A percentile compares a stretch with the other conserved stretches of the same genome.
phyloP scores from a whole-genome alignment of 2,113 vertebrate genomes.

The Phrynosoma platyrhinos region DNA sequence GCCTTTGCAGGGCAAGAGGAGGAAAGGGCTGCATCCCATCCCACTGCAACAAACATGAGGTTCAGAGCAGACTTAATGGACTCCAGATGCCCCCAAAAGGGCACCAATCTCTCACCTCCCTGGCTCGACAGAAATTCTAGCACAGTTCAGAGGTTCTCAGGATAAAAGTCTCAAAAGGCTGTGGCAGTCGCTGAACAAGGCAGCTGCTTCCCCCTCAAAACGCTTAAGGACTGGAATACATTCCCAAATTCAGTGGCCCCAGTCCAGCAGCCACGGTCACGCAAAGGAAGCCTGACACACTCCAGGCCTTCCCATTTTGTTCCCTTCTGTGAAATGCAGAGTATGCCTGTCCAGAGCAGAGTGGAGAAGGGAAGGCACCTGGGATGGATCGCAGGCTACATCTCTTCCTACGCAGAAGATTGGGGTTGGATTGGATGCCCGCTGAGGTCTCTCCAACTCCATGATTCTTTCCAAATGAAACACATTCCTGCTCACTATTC shows the following conservation, averaged over 20 bases:
- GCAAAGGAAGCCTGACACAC: not conserved
- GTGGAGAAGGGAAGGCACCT: not conserved
- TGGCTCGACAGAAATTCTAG: conserved; percentile 1
- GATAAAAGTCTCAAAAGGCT: fast-evolving
- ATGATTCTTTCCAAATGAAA: not conserved
- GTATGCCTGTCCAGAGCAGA: not conserved
- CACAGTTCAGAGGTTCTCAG: not conserved
- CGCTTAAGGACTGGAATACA: not conserved
- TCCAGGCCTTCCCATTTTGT: not conserved
- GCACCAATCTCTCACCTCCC: not conserved
- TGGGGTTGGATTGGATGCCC: no score
- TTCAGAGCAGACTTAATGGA: not conserved
- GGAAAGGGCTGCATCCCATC: not conserved
- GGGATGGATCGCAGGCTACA: not conserved
- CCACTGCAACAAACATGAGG: not conserved
- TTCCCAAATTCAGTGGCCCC: not conserved
- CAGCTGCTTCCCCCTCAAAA: conserved; percentile 5
- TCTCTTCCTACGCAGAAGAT: no score
- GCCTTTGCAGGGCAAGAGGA: not conserved
- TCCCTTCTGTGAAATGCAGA: not conserved
- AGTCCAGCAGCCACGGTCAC: not conserved
- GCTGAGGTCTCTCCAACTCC: no score
- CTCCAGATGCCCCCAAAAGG: conserved; percentile 49
- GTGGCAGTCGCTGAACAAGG: not conserved
- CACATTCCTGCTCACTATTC: no score